A percentile compares a stretch with the other conserved stretches of the same genome.
These are phyloP conservation scores for Anoplopoma fimbria DNA, from an alignment of 2,113 vertebrate genomes.

Conservation along the genomic window DNA sequence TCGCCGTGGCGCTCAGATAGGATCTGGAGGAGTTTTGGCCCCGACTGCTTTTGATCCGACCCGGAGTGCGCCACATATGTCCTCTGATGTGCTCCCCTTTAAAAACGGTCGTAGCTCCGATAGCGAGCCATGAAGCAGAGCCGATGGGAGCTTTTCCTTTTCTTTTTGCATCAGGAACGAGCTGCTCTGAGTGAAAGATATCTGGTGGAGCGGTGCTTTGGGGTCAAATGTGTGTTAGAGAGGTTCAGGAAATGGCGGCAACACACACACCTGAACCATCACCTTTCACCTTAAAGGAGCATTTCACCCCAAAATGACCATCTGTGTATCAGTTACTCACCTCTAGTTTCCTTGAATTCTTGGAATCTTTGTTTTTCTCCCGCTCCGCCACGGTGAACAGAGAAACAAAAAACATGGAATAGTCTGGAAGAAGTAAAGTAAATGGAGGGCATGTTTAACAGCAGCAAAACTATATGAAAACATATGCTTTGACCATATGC, in stretches of 20 bases:
- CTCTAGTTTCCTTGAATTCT: too few relatives aligned
- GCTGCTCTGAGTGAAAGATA: slow-evolving; percentile 17
- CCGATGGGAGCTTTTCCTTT: slow-evolving; percentile 37
- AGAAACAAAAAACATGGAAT: too few relatives aligned
- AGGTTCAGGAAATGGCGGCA: not conserved
- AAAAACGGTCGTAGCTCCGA: slow-evolving; percentile 44
- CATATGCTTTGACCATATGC: too few relatives aligned
- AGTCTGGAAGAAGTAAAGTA: too few relatives aligned
- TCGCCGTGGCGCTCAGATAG: slow-evolving; percentile 68
- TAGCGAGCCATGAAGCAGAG: slow-evolving; percentile 29
- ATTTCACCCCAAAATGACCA: too few relatives aligned
- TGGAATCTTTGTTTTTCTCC: too few relatives aligned
- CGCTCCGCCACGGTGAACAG: too few relatives aligned
- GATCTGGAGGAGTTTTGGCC: slow-evolving; percentile 69
- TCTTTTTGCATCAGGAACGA: slow-evolving; percentile 15
- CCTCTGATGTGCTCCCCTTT: slow-evolving; percentile 41
- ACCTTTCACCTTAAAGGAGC: too few relatives aligned
- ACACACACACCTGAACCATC: too few relatives aligned
- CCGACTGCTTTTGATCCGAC: slow-evolving; percentile 73
- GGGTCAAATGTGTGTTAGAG: slow-evolving; percentile 18
- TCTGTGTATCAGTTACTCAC: too few relatives aligned
- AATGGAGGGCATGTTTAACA: too few relatives aligned
- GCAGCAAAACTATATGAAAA: too few relatives aligned
- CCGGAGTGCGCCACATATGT: slow-evolving; percentile 45
- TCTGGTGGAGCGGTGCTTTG: slow-evolving; percentile 7